Evolutionary conservation across 2,113 vertebrate species (phyloP).

Genomic region (Onychostruthus taczanowskii): DNA sequence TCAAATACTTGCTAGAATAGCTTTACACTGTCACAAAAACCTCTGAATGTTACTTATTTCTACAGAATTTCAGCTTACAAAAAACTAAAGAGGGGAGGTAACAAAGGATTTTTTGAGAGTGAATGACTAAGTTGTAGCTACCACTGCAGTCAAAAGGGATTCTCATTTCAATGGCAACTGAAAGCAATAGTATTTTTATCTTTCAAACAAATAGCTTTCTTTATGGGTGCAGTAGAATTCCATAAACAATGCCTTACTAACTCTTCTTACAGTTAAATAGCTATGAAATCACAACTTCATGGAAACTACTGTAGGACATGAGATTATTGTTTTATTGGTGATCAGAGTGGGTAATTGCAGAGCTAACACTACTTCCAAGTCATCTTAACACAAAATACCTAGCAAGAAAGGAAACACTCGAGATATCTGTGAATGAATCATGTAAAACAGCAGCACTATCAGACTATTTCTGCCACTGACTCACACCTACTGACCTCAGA

Average conservation of each 20-base stretch:
- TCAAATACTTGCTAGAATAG: not conserved
- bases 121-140: not conserved
- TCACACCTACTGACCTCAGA: not conserved
- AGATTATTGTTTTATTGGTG: not conserved
- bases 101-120: not conserved
- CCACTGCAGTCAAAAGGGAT: not conserved
- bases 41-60: not conserved
- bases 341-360: not conserved
- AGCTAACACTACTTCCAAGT: not conserved
- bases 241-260: not conserved
- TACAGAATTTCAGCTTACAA: not conserved
- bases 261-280: not conserved
- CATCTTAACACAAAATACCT: not conserved
- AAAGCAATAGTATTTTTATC: not conserved
- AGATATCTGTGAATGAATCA: no score
- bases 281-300: not conserved
- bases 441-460: not conserved
- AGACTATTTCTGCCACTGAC: not conserved
- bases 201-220: not conserved
- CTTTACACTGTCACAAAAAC: not conserved
- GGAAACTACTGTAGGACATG: not conserved
- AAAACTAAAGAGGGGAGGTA: accelerated
- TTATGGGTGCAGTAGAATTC: not conserved
- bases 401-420: not conserved
- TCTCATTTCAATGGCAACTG: not conserved